Evolutionary conservation across 2,797 vertebrate species (phyloP), one percentile per base, ranked within the genome.

Genomic region (Spondyliosoma cantharus): DNA sequence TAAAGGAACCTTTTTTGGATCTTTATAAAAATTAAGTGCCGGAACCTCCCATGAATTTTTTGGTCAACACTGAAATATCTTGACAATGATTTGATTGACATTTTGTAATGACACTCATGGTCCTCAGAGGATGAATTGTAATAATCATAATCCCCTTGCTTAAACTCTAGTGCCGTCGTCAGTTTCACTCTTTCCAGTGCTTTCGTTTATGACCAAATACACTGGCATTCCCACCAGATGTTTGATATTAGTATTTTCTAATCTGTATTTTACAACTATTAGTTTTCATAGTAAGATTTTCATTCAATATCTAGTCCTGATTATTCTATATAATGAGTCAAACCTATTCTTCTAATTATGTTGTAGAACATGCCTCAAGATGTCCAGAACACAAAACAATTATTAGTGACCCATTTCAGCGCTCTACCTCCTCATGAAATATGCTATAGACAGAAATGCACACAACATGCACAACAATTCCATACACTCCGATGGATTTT

Each of bases 381-480:
- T 2, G 8, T 37, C 37, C 37, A 11, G 37, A 82, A 81, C 71
- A 76, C 24, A 16, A 53, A 60, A 37, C 20, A 50, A 49, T 78
- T 76, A 76, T 25, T 49, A 71, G 19, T 61, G 57, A 85, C 75
- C 67, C 25, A 15, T 42, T 78, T 77, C 70, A 79, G 78, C 24
- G 37, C 78, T 53, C 66, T 66, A 48, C 48, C 67, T 71, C 2
- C 15, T 62, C 66, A 48, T 73, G 57, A 74, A 76, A 60, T 32
- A 16, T 25, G 11, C 67, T n/a, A 54, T 65, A 75, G 78, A 48
- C 22, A 66, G 9, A 59, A 67, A 68, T 24, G 3, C 20, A 66
- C 68, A 78, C 37, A 46, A 66, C 65, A 49, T 24, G 29, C 48
- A 78, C 53, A 66, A 45, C 42, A 22, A 4, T 22, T 37, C 46